Evolutionary conservation across 2,888 invertebrate genomes (phyloP), one percentile per base, ranked within the genome.

Genomic region (Hydrotaea cyrtoneurina): DNA sequence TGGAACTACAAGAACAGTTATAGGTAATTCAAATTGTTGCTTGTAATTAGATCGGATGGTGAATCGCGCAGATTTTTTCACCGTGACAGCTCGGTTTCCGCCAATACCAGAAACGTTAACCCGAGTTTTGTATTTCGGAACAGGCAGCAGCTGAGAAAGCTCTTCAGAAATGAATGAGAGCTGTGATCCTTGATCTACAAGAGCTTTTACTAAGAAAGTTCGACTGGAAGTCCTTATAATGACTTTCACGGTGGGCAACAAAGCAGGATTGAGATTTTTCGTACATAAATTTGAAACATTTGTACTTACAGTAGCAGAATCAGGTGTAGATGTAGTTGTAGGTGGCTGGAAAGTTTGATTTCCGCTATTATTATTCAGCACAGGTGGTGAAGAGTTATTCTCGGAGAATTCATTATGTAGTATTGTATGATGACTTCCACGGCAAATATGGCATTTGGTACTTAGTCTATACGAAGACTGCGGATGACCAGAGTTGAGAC

Each of bases 101-200:
- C 76, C 79, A 43, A 78, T 78, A 21, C 82, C 78, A 13, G 59
- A 74, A n/a, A 75, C 57, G 15, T 71, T 31, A 2, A 43, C 43
- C 50, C 23, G 19, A 3, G 77, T 77, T 66, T 78, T 82, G 8
- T 46, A 31, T 72, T 43, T 75, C 15, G 46, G 31, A 19, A 80
- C 17, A 2, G 71, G 23, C n/a, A 79, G 55, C 31, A 71, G 7
- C 36, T 78, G 64, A 26, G 31, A 59, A 11, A 76, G 13, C 17
- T 64, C 50, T 66, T 79, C 64, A 46, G 71, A 78, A 15, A 79
- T 76, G 43, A 79, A 72, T 26, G 79, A 78, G 0, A 79, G 53
- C 43, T 83, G 79, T 0, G 76, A 74, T 17, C 59, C 82, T 79
- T 79, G 79, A 31, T 83, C 72, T 11, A 76, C 62, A 8, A 73